A percentile compares a stretch with the other conserved stretches of the same genome.
phyloP scores from a whole-genome alignment of 92 coral and sea anemone genomes.

The Diadumene lineata region DNA sequence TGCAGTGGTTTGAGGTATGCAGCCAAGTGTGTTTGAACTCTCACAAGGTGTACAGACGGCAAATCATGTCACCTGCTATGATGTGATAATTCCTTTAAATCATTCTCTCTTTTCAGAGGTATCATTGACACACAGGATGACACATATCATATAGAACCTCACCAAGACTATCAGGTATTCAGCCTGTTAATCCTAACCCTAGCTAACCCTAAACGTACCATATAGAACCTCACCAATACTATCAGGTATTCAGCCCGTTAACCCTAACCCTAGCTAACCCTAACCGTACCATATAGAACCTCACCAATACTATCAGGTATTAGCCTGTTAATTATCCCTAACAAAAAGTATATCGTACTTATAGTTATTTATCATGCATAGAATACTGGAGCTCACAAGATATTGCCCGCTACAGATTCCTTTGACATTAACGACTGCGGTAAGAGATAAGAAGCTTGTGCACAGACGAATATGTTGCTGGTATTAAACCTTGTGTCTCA shows the following conservation, averaged over 20 bases:
- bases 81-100: neutral
- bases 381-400: slow-evolving; percentile 40
- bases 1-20: slow-evolving; percentile 51
- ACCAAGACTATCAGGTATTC: slow-evolving; percentile 31
- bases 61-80: too few species aligned
- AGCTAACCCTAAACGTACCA: too few species aligned
- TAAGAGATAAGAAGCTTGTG: neutral
- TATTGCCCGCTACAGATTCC: slow-evolving; percentile 22
- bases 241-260: too few species aligned
- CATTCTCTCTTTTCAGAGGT: slow-evolving; percentile 34
- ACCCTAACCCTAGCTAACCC: too few species aligned
- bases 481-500: neutral
- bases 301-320: too few species aligned
- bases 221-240: too few species aligned
- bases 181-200: neutral
- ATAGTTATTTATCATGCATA: neutral
- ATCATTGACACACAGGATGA: slow-evolving; percentile 37
- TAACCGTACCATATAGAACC: too few species aligned
- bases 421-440: slow-evolving; percentile 27
- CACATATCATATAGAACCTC: slow-evolving; percentile 45
- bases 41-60: neutral
- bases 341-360: too few species aligned
- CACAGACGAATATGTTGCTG: neutral
- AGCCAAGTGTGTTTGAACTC: neutral
- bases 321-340: too few species aligned